Evolutionary conservation across 2,888 invertebrate genomes (phyloP), one percentile per base, ranked within the genome.

Genomic region (Drosophila neutralis): DNA sequence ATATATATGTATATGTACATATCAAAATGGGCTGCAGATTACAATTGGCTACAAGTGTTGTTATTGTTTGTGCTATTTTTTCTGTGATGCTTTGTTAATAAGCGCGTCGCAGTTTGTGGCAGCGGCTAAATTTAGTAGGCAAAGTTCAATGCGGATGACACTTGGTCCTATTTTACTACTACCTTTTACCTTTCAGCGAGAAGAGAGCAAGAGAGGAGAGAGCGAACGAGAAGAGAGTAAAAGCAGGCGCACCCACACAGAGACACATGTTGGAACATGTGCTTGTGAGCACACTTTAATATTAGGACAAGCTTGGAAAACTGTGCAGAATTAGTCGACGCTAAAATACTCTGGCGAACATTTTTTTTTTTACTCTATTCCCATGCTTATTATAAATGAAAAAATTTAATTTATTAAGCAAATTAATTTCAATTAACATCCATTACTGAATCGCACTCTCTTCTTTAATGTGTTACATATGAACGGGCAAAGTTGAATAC

Each of bases 71-170:
- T 59, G 35, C 63, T 52, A 45, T 45, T 45, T 73, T 61, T 59
- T 53, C 53, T 67, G 59, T 57, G 59, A 35, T 62, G 69, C 56
- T 79, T 73, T 75, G 74, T 79, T 83, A 74, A 81, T 79, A 87
- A 79, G 76, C 85, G 77, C 85, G 86, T 48, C 85, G 85, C 74
- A 86, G 74, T 86, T 87, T 71, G 67, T 71, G 51, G 69, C 66
- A 49, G 69, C 77, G 49, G 75, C 87, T 84, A 87, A 80, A 84
- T 80, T 84, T 82, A 82, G 78, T 75, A 76, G 61, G 51, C 87
- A 87, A 85, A 87, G 87, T 80, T 85, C 80, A 80, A 69, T 72
- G 69, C 56, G 69, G 76, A 59, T 57, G 53, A 70, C 75, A 64
- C 59, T 64, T 64, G 59, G 67, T 78, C 78, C 77, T 78, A 61